Conservation (phyloP, 2,113 vertebrate species). For the Brevimyrus niger region DNA sequence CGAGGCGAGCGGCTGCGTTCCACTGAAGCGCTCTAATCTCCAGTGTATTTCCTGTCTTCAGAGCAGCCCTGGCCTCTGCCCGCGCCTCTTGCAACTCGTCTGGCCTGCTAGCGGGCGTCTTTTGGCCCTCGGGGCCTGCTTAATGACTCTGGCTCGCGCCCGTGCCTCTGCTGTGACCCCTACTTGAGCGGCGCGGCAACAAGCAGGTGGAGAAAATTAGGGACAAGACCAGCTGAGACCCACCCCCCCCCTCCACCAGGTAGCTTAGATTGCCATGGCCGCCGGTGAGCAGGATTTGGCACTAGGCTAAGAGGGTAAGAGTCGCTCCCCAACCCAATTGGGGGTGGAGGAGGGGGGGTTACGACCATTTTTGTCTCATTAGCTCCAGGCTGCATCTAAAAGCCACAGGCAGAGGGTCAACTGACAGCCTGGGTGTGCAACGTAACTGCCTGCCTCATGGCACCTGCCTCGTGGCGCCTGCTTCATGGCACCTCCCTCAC, state of each 20-base stretch:
- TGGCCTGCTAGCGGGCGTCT: constrained; percentile 47
- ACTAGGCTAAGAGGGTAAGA: neutral
- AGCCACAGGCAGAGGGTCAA: constrained; percentile 17
- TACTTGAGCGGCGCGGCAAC: constrained; percentile 39
- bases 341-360: neutral
- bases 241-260: constrained; percentile 37
- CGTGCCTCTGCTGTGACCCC: constrained; percentile 47
- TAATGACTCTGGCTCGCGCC: constrained; percentile 75
- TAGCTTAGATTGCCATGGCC: constrained; percentile 50
- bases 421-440: constrained; percentile 13
- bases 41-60: constrained; percentile 42
- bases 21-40: neutral
- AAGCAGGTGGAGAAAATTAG: constrained; percentile 68
- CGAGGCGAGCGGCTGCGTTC: neutral
- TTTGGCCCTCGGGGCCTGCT: constrained; percentile 61
- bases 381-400: neutral
- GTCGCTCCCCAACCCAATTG: neutral
- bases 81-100: constrained; percentile 21
- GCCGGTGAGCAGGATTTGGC: constrained; percentile 22
- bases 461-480: neutral
- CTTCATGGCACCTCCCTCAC: neutral
- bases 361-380: constrained; percentile 7
- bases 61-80: constrained; percentile 23
- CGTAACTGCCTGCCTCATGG: constrained; percentile 22
- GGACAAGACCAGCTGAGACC: constrained; percentile 42